phyloP scores from a whole-genome alignment of 2,113 vertebrate genomes.

The Sus scrofa region DNA sequence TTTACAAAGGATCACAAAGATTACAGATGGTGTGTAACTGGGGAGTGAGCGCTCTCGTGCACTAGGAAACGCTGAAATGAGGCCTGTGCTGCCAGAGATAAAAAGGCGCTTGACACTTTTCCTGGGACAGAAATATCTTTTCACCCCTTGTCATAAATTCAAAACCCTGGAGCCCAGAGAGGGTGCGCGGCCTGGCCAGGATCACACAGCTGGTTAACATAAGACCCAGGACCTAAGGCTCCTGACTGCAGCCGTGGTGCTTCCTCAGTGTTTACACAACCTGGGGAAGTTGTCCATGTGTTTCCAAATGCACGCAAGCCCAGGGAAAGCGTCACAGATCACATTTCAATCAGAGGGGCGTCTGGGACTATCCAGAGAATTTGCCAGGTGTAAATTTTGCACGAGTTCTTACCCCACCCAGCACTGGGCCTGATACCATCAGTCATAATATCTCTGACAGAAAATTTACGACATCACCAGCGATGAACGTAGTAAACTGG shows the following conservation, averaged over 20 bases:
- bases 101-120: neutral
- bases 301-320: neutral
- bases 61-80: neutral
- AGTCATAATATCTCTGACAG: neutral
- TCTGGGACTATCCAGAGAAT: neutral
- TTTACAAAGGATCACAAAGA: neutral
- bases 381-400: neutral
- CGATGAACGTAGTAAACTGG: rapidly evolving
- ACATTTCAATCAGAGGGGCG: neutral
- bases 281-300: neutral
- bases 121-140: neutral
- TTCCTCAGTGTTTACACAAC: neutral
- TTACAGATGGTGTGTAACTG: neutral
- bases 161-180: neutral
- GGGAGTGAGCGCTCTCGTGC: neutral
- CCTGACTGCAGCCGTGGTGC: rapidly evolving
- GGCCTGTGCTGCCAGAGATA: rapidly evolving
- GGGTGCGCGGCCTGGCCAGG: too few species aligned
- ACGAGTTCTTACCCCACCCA: neutral
- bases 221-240: neutral
- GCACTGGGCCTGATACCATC: rapidly evolving
- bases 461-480: neutral
- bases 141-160: neutral
- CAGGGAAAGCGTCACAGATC: too few species aligned
- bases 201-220: too few species aligned